Evolutionary conservation across 2,888 invertebrate species (phyloP).

Genomic region (Torymus tubicola): DNA sequence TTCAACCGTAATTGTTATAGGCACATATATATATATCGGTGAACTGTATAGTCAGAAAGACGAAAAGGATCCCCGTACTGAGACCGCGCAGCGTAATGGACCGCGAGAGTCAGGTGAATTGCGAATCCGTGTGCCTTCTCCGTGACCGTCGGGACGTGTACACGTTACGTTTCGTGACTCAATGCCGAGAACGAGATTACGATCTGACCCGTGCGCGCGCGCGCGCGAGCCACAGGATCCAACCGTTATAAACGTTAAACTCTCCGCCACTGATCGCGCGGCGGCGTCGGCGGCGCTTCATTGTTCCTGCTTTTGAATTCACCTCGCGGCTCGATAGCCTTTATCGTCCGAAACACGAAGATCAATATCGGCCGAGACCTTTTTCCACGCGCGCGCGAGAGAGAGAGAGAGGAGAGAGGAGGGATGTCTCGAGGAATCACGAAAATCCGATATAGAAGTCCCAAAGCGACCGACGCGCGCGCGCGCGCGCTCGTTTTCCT

Average conservation of each 20-base stretch:
- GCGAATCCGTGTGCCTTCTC: slow-evolving; percentile 61
- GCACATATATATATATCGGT: too few species aligned
- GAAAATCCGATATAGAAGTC: slow-evolving; percentile 55
- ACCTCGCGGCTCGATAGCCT: slow-evolving; percentile 34
- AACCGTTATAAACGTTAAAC: slow-evolving; percentile 68
- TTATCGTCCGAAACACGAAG: slow-evolving; percentile 36
- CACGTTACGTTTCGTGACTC: slow-evolving; percentile 64
- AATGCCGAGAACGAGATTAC: slow-evolving; percentile 66
- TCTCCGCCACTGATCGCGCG: slow-evolving; percentile 42
- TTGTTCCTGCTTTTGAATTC: slow-evolving; percentile 51
- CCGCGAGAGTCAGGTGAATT: slow-evolving; percentile 53
- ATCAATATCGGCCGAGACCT: slow-evolving; percentile 29
- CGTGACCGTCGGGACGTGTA: slow-evolving; percentile 64
- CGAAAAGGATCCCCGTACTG: too few species aligned
- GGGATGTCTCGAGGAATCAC: slow-evolving; percentile 48
- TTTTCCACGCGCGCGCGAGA: neutral
- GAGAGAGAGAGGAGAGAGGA: too few species aligned
- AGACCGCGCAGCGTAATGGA: too few species aligned
- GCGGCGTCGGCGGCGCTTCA: neutral
- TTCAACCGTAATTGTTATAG: too few species aligned
- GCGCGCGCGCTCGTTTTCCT: slow-evolving; percentile 20
- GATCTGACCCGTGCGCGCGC: slow-evolving; percentile 65
- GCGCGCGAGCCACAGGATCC: slow-evolving; percentile 63
- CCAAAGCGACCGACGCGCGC: slow-evolving; percentile 27
- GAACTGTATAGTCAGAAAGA: too few species aligned